These are phyloP conservation scores for Sciurus niger DNA, from an alignment of 2,113 vertebrate genomes.

Conservation along the genomic window DNA sequence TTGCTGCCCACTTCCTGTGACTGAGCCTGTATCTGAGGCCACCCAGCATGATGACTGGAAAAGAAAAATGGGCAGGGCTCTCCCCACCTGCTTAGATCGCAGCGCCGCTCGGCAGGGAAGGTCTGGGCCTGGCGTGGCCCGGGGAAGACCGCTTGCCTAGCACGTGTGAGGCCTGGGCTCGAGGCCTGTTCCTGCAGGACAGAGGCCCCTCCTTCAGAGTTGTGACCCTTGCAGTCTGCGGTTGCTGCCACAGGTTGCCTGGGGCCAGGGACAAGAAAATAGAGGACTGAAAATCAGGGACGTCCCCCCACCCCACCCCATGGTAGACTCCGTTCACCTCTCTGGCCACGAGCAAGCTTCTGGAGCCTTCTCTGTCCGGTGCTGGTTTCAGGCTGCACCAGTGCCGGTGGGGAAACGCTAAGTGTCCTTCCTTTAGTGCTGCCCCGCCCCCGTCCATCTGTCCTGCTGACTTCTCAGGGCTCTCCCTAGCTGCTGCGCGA, in stretches of 20 bases:
- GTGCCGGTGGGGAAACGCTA: background rate
- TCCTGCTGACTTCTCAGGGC: no score
- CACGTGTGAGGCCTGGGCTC: background rate
- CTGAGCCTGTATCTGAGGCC: background rate
- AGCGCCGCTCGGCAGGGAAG: background rate
- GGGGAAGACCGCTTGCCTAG: background rate
- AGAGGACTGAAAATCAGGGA: background rate
- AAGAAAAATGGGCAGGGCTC: background rate
- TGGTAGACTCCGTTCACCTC: background rate
- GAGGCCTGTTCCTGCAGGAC: background rate
- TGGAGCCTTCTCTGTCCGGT: background rate
- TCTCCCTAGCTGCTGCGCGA: background rate
- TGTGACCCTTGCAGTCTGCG: background rate
- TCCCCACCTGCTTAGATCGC: background rate
- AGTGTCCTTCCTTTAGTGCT: background rate
- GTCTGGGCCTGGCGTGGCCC: background rate
- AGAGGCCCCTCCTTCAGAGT: background rate
- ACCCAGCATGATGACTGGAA: no score
- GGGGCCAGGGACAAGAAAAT: fast-evolving
- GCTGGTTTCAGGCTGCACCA: background rate
- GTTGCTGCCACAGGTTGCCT: background rate
- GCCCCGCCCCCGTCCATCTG: background rate
- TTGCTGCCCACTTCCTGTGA: background rate
- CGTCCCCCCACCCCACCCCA: background rate
- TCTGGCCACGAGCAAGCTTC: background rate